A percentile compares a stretch with the other conserved stretches of the same genome.
Evolutionary conservation across 1,140 invertebrate species (phyloP).

Genomic region (Aplysia californica): DNA sequence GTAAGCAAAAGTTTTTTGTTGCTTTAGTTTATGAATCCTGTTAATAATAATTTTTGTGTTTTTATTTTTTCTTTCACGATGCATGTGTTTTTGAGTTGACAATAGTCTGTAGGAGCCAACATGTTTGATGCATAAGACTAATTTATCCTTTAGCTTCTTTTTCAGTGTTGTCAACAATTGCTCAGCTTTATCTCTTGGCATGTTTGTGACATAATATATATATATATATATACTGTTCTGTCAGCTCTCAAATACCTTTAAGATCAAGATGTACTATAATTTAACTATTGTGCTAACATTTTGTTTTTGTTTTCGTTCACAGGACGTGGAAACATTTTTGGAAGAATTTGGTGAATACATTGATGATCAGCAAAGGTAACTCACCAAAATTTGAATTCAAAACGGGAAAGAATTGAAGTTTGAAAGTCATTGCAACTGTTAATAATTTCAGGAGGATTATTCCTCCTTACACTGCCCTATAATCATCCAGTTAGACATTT

Average conservation of each 20-base stretch:
- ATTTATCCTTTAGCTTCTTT: background rate
- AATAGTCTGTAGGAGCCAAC: background rate
- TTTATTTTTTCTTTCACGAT: background rate
- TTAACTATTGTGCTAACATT: background rate
- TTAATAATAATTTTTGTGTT: no score
- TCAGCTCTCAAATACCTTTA: background rate
- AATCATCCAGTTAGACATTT: background rate
- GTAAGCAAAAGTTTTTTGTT: background rate
- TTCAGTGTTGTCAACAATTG: no score
- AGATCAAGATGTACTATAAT: background rate
- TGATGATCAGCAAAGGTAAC: slow-evolving; percentile 11
- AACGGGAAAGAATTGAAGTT: no score
- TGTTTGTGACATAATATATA: no score
- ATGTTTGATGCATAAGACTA: background rate
- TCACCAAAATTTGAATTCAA: no score
- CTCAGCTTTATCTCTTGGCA: no score
- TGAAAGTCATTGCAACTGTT: no score
- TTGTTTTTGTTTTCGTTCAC: background rate
- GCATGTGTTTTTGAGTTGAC: background rate
- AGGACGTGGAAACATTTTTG: slow-evolving; percentile 16
- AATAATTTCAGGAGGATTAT: background rate
- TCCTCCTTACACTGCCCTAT: background rate
- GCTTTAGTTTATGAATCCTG: background rate
- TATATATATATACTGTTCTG: background rate
- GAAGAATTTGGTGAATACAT: slow-evolving; percentile 19